Evolutionary conservation across 1,140 invertebrate species (phyloP), one percentile per base, ranked within the genome.

Genomic region (Contarinia nasturtii): DNA sequence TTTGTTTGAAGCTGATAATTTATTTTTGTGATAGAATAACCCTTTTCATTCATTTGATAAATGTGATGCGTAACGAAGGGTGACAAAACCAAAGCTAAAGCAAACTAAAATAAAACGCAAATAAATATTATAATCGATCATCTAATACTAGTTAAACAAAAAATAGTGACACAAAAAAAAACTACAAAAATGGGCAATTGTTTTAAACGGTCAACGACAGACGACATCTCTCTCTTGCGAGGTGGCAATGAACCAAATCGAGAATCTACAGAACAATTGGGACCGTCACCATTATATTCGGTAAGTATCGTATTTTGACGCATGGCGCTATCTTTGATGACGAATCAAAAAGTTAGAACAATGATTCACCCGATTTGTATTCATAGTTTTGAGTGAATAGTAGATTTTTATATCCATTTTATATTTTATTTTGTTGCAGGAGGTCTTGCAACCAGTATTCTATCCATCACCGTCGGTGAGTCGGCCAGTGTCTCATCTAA

Each of bases 161-260:
- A 5, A 14, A 38, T n/a, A n/a, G n/a, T n/a, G n/a, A n/a, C n/a
- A 38, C 12, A 38, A 38, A 38, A 3, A 14, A 38, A 38, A 3
- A 38, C 12, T 5, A 8, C 18, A 19, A 58, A 47, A 33, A 76
- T 76, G 74, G 74, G 74, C 47, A 76, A 76, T 58, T 76, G 74
- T 56, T 63, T 76, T 36, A 75, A 75, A 65, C 67, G 72, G 38
- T 67, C 67, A 46, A 69, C 66, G 43, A 65, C 71, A n/a, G 74
- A 76, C 59, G 72, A 76, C 59, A 72, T 76, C 49, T 75, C 73
- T 46, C 58, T 76, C 18, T 56, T 76, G 40, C 64, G 73, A 48
- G 72, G 72, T 33, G 69, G 61, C 53, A 71, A 64, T 54, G 45
- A 46, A 43, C 47, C 37, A 41, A 60, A 65, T 15, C 55, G 60